Conservation (phyloP, 2,113 vertebrate species). For the Thunnus thynnus region DNA sequence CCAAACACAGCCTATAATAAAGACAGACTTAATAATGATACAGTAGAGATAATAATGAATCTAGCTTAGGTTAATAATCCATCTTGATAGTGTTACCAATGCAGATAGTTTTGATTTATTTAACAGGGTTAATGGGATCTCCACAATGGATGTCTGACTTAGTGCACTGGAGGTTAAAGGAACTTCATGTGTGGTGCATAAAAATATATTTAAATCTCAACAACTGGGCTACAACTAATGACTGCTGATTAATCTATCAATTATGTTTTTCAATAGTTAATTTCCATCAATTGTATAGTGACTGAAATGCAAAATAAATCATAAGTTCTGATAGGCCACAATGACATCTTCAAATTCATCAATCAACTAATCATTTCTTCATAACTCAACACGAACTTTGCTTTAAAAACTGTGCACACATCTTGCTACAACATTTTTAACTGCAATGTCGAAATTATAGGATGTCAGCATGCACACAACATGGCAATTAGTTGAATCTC, state of each 20-base stretch:
- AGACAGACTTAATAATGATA: constrained; percentile 16
- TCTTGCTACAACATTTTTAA: not conserved
- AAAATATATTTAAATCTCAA: too few species aligned
- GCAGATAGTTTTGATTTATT: not conserved
- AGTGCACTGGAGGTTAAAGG: too few species aligned
- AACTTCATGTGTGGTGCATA: too few species aligned
- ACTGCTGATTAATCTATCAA: not conserved
- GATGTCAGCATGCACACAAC: not conserved
- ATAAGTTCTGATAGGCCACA: not conserved
- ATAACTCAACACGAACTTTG: not conserved
- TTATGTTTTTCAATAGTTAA: not conserved
- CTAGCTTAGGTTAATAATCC: constrained; percentile 4
- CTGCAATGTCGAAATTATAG: not conserved
- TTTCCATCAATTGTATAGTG: not conserved
- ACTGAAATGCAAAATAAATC: not conserved
- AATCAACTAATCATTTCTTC: not conserved
- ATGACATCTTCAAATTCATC: not conserved
- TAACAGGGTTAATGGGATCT: not conserved
- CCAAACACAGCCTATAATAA: not conserved
- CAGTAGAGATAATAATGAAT: not conserved
- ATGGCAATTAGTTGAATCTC: not conserved
- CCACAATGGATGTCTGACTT: too few species aligned
- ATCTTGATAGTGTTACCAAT: not conserved
- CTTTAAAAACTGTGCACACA: not conserved
- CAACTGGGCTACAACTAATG: not conserved